Percentiles rank a stretch among this genome's conserved stretches.
These are phyloP conservation scores for Falco biarmicus DNA, from an alignment of 2,797 vertebrate genomes.

Conservation along the genomic window DNA sequence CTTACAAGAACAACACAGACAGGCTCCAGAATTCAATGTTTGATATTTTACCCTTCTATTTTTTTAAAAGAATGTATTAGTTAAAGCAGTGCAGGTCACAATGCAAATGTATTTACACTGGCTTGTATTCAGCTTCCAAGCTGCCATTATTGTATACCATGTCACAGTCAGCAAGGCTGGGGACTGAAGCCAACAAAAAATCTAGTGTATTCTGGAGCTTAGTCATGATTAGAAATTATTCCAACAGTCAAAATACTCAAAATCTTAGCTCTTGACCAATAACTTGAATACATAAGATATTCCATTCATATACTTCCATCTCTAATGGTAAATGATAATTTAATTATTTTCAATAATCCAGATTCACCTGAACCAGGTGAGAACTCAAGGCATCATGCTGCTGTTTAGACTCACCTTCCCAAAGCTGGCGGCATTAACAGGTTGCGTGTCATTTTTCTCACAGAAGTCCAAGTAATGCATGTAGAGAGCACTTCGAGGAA, in stretches of 20 bases:
- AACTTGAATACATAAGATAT: neutral
- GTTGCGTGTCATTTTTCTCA: conserved; percentile 97
- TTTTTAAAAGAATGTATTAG: neutral
- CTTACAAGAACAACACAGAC: neutral
- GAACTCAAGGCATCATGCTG: neutral
- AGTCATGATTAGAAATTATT: neutral
- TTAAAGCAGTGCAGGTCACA: neutral
- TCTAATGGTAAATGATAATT: neutral
- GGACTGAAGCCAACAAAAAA: neutral
- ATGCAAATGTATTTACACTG: neutral
- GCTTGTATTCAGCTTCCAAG: neutral
- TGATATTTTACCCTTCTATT: neutral
- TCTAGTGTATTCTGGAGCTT: neutral
- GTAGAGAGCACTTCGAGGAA: conserved; percentile 96
- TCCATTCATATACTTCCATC: neutral
- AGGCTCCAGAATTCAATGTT: neutral
- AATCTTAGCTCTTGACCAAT: neutral
- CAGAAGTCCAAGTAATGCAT: conserved; percentile 99
- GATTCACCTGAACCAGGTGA: neutral
- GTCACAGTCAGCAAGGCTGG: neutral
- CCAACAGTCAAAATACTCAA: neutral
- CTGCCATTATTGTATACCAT: neutral
- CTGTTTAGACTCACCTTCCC: conserved; percentile 88
- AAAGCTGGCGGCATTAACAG: conserved; percentile 98
- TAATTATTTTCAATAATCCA: neutral